Percentiles rank a stretch among this genome's conserved stretches.
phyloP scores from a whole-genome alignment of 2,113 vertebrate species.

The Oceanodroma tethys region DNA sequence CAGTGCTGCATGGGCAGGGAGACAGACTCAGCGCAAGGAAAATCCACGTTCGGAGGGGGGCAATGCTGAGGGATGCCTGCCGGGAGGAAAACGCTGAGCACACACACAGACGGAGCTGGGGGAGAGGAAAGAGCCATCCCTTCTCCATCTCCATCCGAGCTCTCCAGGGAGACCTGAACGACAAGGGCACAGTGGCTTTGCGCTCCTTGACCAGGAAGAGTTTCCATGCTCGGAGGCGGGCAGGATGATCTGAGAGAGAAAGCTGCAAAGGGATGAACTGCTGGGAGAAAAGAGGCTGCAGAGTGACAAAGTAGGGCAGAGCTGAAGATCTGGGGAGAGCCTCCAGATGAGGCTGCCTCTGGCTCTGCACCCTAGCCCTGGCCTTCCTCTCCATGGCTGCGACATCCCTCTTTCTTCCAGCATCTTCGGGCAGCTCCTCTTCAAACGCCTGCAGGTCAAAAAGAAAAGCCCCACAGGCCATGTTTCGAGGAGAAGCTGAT shows the following conservation, averaged over 20 bases:
- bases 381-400: not conserved
- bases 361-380: not conserved
- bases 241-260: not conserved
- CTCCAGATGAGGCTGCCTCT: not conserved
- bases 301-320: not conserved
- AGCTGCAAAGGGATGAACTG: not conserved
- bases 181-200: not conserved
- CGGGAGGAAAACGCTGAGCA: not conserved
- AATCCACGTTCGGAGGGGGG: not conserved
- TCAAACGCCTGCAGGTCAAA: not conserved
- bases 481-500: not conserved
- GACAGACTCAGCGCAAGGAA: not conserved
- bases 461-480: not conserved
- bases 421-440: not conserved
- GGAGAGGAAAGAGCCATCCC: not conserved
- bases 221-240: not conserved
- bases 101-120: not conserved
- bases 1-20: constrained; percentile 38
- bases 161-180: not conserved
- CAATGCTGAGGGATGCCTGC: not conserved
- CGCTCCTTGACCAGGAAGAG: not conserved
- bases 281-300: not conserved
- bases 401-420: not conserved
- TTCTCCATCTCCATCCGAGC: not conserved
- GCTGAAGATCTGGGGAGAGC: not conserved